Conservation (phyloP, 2,888 invertebrate species). For the Lepeophtheirus nordmannii region DNA sequence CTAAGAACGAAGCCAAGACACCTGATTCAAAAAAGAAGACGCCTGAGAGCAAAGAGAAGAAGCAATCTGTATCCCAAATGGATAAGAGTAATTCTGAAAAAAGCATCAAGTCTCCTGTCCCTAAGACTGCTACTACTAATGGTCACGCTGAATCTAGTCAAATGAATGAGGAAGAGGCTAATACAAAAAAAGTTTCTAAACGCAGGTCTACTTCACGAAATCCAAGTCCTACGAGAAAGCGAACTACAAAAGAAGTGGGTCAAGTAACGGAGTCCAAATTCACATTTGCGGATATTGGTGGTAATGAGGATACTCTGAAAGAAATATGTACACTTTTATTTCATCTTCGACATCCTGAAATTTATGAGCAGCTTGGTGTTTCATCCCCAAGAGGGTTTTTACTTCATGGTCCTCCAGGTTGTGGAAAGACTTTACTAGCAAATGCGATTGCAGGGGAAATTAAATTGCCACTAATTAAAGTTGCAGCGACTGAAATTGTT, state of each 20-base stretch:
- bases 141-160: not conserved
- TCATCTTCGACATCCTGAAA: conserved; percentile 71
- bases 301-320: conserved; percentile 54
- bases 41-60: too few species aligned
- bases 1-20: too few species aligned
- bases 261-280: conserved; percentile 20
- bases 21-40: too few species aligned
- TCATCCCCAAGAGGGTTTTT: conserved; percentile 72
- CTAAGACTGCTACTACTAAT: not conserved
- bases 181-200: not conserved
- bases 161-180: not conserved
- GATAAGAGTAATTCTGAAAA: too few species aligned
- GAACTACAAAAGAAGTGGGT: not conserved
- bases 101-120: not conserved
- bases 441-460: conserved; percentile 50
- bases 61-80: too few species aligned
- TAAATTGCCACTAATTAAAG: conserved; percentile 62
- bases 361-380: conserved; percentile 59
- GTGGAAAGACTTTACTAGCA: conserved; percentile 46
- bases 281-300: conserved; percentile 62
- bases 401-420: conserved; percentile 80
- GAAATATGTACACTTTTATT: conserved; percentile 52
- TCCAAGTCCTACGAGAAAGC: conserved; percentile 5
- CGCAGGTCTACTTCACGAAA: not conserved
- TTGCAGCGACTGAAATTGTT: conserved; percentile 79